These are phyloP conservation scores for Desmophyllum pertusum DNA, from an alignment of 92 coral and sea anemone species.

Conservation along the genomic window DNA sequence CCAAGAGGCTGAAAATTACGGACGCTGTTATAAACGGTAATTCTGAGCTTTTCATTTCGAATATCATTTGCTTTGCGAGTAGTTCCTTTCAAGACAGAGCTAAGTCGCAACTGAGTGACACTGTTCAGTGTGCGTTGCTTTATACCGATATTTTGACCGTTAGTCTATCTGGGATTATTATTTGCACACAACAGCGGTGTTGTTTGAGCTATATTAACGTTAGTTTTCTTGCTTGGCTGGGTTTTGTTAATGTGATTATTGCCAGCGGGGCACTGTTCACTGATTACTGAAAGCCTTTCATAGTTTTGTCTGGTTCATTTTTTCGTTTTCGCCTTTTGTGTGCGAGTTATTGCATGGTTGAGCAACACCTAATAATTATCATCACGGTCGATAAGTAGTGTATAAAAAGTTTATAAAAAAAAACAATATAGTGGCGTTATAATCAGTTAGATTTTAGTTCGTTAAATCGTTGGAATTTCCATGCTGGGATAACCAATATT, in stretches of 20 bases:
- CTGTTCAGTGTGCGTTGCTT: neutral
- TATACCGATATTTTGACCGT: slow-evolving; percentile 19
- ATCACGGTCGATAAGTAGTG: neutral
- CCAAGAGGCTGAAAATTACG: slow-evolving; percentile 3
- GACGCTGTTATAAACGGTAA: neutral
- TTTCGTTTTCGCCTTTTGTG: neutral
- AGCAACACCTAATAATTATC: neutral
- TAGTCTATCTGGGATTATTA: slow-evolving; percentile 19
- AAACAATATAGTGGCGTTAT: neutral
- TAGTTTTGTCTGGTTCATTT: neutral
- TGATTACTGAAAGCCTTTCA: neutral
- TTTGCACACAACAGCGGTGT: slow-evolving; percentile 14
- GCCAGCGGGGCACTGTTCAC: neutral
- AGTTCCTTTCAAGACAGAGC: neutral
- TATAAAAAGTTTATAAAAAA: neutral
- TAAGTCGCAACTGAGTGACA: slow-evolving; percentile 12
- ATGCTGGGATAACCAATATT: neutral
- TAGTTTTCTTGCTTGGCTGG: slow-evolving; percentile 28
- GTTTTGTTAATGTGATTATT: neutral
- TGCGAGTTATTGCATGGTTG: neutral
- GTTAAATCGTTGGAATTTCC: neutral
- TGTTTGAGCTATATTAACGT: slow-evolving; percentile 3
- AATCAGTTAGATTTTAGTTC: neutral
- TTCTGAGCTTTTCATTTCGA: slow-evolving; percentile 20
- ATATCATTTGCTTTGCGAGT: neutral